A percentile compares a stretch with the other conserved stretches of the same genome.
phyloP scores from a whole-genome alignment of 1,140 invertebrate genomes.

The Tetramorium alpestre region DNA sequence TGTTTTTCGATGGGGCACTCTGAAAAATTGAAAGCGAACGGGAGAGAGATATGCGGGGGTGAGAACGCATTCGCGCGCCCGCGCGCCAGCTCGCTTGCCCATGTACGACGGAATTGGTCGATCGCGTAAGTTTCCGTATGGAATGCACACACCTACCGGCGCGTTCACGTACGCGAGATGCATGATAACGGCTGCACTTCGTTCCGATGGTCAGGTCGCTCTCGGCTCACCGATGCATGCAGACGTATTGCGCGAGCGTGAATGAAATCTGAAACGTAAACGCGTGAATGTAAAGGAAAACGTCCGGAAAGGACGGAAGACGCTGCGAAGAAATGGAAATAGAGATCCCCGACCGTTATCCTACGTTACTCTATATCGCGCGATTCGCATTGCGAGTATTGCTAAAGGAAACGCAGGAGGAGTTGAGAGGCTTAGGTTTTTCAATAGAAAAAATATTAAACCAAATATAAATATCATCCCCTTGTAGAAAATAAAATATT shows the following conservation, averaged over 20 bases:
- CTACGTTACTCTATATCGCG: conserved; percentile 1
- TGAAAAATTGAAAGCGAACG: conserved; percentile 40
- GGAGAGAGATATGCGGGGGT: conserved; percentile 1
- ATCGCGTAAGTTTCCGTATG: conserved; percentile 32
- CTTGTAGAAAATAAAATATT: neutral
- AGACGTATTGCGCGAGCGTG: conserved; percentile 51
- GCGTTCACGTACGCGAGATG: conserved; percentile 44
- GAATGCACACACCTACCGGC: neutral
- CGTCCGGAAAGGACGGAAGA: conserved; percentile 38
- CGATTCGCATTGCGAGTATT: conserved; percentile 12
- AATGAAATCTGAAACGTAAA: conserved; percentile 46
- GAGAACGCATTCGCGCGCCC: neutral
- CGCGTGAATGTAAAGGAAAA: conserved; percentile 42
- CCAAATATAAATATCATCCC: neutral
- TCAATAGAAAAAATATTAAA: conserved; percentile 11
- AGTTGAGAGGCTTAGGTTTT: neutral
- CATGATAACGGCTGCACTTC: conserved; percentile 54
- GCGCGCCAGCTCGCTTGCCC: too few relatives aligned
- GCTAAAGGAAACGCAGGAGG: neutral
- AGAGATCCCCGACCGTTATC: conserved; percentile 46
- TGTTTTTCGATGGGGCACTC: conserved; percentile 54
- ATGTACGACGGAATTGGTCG: conserved; percentile 22
- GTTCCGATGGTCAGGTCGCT: conserved; percentile 42
- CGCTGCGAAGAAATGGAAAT: conserved; percentile 39
- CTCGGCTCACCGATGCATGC: conserved; percentile 19